A percentile compares a stretch with the other conserved stretches of the same genome.
These are phyloP conservation scores for Drosophila parthenogenetica DNA, from an alignment of 2,888 invertebrate species.

Conservation along the genomic window DNA sequence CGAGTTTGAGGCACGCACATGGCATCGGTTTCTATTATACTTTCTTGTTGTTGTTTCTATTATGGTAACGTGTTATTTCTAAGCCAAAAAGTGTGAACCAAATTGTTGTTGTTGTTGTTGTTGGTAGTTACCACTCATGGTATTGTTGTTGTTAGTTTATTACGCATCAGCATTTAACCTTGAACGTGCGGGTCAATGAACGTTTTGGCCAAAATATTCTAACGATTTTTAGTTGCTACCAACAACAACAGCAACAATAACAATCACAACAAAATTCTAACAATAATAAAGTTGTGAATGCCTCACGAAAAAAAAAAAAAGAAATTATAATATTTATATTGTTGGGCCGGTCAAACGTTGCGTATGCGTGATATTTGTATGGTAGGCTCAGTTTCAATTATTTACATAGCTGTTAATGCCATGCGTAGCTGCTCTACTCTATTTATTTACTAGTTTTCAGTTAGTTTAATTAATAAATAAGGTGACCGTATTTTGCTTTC, in stretches of 20 bases:
- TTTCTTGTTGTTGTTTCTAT: slow-evolving; percentile 30
- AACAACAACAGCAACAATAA: slow-evolving; percentile 43
- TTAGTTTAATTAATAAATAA: not conserved
- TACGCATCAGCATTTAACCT: slow-evolving; percentile 82
- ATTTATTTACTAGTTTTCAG: not conserved
- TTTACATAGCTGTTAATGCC: slow-evolving; percentile 15
- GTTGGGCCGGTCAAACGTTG: slow-evolving; percentile 24
- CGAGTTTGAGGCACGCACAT: slow-evolving; percentile 55
- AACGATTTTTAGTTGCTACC: slow-evolving; percentile 63
- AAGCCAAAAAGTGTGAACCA: slow-evolving; percentile 70
- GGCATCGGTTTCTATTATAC: slow-evolving; percentile 42
- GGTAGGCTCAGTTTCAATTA: slow-evolving; percentile 7
- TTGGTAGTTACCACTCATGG: slow-evolving; percentile 20
- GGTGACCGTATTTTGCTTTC: not conserved
- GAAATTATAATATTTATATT: slow-evolving; percentile 48
- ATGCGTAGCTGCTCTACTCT: not conserved
- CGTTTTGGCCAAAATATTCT: slow-evolving; percentile 82
- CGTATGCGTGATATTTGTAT: slow-evolving; percentile 55
- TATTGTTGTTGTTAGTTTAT: slow-evolving; percentile 56
- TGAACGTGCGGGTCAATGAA: slow-evolving; percentile 81
- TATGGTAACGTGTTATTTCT: slow-evolving; percentile 61
- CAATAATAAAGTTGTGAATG: slow-evolving; percentile 47
- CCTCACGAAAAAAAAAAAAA: slow-evolving; percentile 15
- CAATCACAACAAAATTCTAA: slow-evolving; percentile 42
- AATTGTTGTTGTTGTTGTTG: slow-evolving; percentile 39